Percentiles rank a stretch among this genome's conserved stretches.
Conservation (phyloP, 2,888 invertebrate genomes). For the Pocota personata region DNA sequence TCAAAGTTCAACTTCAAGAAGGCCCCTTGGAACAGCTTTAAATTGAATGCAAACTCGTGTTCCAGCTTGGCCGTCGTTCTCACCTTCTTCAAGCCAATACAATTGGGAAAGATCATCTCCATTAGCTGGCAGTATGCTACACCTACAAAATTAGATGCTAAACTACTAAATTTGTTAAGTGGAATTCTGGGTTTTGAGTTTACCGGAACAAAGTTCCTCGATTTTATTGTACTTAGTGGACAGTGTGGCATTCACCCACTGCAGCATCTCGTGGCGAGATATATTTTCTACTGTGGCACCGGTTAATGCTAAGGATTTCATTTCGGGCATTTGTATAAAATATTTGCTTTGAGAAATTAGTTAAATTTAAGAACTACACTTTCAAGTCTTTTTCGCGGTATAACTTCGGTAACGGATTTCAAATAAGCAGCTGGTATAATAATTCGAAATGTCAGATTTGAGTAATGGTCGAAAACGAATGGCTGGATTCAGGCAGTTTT, state of each 20-base stretch:
- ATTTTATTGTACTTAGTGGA: slow-evolving; percentile 96
- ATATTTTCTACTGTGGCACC: slow-evolving; percentile 85
- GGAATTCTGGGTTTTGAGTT: slow-evolving; percentile 8
- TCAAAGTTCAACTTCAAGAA: slow-evolving; percentile 98
- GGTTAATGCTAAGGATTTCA: slow-evolving; percentile 35
- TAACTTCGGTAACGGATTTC: slow-evolving; percentile 41
- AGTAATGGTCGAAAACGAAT: slow-evolving; percentile 9
- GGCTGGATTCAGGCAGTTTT: slow-evolving; percentile 2
- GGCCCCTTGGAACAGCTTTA: slow-evolving; percentile 96
- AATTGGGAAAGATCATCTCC: slow-evolving; percentile 97
- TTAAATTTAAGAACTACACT: background rate
- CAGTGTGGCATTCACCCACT: slow-evolving; percentile 98
- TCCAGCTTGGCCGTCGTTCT: slow-evolving; percentile 98
- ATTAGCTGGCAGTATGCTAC: slow-evolving; percentile 99
- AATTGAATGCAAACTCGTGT: slow-evolving; percentile 99
- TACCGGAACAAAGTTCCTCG: slow-evolving; percentile 95
- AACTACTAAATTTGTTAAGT: background rate
- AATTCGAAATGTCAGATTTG: slow-evolving; percentile 32
- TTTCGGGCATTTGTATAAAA: slow-evolving; percentile 46
- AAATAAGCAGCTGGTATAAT: slow-evolving; percentile 29
- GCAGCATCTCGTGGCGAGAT: slow-evolving; percentile 98
- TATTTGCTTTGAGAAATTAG: background rate
- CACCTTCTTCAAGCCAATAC: slow-evolving; percentile 93
- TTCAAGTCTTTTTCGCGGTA: slow-evolving; percentile 36
- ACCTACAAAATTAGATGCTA: slow-evolving; percentile 83